Evolutionary conservation across 2,888 invertebrate genomes (phyloP).

Genomic region (Drosophila borealis): DNA sequence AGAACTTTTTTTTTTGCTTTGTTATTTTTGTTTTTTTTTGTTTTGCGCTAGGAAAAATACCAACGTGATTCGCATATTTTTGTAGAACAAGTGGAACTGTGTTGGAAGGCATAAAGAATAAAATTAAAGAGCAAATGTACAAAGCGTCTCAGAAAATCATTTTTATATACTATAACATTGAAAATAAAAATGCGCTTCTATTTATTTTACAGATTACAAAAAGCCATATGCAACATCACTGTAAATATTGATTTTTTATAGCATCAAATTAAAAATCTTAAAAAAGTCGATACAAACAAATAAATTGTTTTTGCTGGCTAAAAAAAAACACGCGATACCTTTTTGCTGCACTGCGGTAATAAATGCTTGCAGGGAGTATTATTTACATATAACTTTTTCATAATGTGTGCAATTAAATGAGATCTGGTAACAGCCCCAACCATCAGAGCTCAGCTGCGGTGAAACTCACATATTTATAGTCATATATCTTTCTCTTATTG

Average conservation of each 20-base stretch:
- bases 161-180: not conserved
- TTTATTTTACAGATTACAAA: not conserved
- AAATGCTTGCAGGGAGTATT: no score
- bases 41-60: constrained; percentile 29
- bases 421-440: no score
- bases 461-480: no score
- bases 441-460: not conserved
- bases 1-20: constrained; percentile 2
- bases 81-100: constrained; percentile 44
- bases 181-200: constrained; percentile 3
- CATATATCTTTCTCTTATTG: no score
- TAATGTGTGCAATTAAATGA: not conserved
- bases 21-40: constrained; percentile 9
- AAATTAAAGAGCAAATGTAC: constrained; percentile 4
- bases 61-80: constrained; percentile 76
- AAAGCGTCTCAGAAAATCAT: not conserved
- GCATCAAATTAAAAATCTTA: not conserved
- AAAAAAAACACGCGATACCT: not conserved
- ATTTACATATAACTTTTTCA: not conserved
- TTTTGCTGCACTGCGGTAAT: no score
- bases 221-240: not conserved
- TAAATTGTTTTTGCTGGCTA: no score
- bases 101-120: constrained; percentile 9
- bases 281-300: not conserved
- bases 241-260: not conserved